Evolutionary conservation across 2,797 vertebrate species (phyloP), one percentile per base, ranked within the genome.

Genomic region (Rhadinocentrus ornatus): DNA sequence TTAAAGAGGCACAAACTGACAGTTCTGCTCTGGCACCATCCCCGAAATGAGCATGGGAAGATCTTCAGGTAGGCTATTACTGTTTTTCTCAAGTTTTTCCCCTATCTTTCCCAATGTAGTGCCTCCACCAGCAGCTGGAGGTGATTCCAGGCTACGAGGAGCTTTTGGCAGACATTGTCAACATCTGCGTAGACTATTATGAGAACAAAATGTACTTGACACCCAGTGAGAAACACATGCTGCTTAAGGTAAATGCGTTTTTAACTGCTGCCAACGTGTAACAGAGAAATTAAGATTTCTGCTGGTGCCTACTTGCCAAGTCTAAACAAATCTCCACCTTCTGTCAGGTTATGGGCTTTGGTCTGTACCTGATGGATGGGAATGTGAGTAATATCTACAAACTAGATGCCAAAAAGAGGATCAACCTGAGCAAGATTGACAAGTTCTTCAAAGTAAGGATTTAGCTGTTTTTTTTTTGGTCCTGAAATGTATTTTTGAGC

Each of bases 141-240:
- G 98, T 99, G 79, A 99, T 99, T 66, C 92, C 94, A 60, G 97
- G 97, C 78, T 99, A 98, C 1, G 98, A 99, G 78, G 98, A 99
- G 67, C 94, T 99, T 61, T 90, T 99, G 84, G 98, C 98, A 13
- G 98, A 99, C 88, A 99, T 99, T 13, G 98, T 99, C 75, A 99
- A 99, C 93, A 93, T 99, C 83, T 98, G 98, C 6, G 95, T 99
- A 26, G 98, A 99, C 84, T 99, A 98, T 89, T 99, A 99, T 12
- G 98, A 99, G 86, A 98, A 99, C 92, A 98, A 98, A 90, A 99
- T 99, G 98, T 99, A 99, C 89, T 86, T 99, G 90, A 99, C 98
- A 0, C 98, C 98, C 72, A 97, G 94, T n/a, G 98, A 99, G 91
- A 99, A 99, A 73, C 98, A 99, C 88, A 99, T 98, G 97, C 95